Evolutionary conservation across 1,140 invertebrate genomes (phyloP), one percentile per base, ranked within the genome.

Genomic region (Drosophila obscura): DNA sequence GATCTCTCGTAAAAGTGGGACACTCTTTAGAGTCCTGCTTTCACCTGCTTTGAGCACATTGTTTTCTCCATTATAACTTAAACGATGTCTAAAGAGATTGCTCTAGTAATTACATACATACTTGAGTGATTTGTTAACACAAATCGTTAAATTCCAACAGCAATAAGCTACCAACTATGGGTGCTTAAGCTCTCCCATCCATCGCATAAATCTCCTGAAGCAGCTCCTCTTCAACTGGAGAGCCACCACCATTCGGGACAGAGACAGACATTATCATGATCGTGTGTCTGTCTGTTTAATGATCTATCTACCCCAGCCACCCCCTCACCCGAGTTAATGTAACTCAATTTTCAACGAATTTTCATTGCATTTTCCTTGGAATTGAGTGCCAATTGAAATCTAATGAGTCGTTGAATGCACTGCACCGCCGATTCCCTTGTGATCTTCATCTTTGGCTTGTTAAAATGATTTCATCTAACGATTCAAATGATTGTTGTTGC

Each of bases 381-480:
- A 41, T 52, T 67, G 52, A 69, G 71, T 74, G 60, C 45, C 62
- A 60, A 75, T 51, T 51, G 44, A 57, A 64, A 53, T 66, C 56
- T 75, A 60, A 67, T 67, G 72, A 61, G 73, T 61, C 41, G 44
- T 49, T 74, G 24, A 45, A 74, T 58, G 69, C 35, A 19, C 19
- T 19, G 19, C 19, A 55, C 75, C 61, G 62, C 75, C 61, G 77
- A 62, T 63, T 62, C 45, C 49, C 41, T 51, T 68, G 53, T 56
- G 44, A 74, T 74, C 61, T 74, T 74, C 72, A 74, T 73, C 50
- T 39, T 53, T 57, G 43, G 26, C 31, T 63, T 45, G 66, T 74
- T 58, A 74, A 74, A 74, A 66, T 74, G 72, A 64, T 59, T 74
- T 74, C 62, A 49, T 44, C 72, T 49, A 66, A 50, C 71, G 71